Conservation (phyloP, 1,140 invertebrate species). For the Bursaphelenchus mucronatus region DNA sequence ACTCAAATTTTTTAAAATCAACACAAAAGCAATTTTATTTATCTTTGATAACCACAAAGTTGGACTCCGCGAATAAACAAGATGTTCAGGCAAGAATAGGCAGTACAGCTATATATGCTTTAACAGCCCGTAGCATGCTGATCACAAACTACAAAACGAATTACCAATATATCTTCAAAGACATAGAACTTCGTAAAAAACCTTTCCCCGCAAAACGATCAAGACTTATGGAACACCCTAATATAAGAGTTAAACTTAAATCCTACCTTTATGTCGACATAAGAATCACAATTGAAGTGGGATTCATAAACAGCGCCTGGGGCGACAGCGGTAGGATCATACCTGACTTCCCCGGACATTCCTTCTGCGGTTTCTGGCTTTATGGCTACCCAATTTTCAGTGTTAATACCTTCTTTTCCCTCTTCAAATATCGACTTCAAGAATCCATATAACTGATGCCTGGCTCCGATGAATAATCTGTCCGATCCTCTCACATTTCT, state of each 20-base stretch:
- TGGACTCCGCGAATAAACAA: too few species aligned
- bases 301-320: conserved; percentile 38
- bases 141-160: too few species aligned
- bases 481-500: conserved; percentile 49
- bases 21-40: too few species aligned
- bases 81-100: too few species aligned
- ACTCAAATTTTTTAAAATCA: too few species aligned
- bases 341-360: conserved; percentile 43
- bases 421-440: conserved; percentile 28
- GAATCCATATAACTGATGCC: conserved; percentile 44
- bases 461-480: conserved; percentile 50
- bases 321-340: conserved; percentile 38
- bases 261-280: conserved; percentile 40
- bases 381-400: conserved; percentile 31
- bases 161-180: too few species aligned
- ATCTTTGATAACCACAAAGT: too few species aligned
- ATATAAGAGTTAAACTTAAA: conserved; percentile 14
- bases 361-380: conserved; percentile 49
- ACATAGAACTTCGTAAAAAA: too few species aligned
- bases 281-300: conserved; percentile 39
- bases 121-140: too few species aligned
- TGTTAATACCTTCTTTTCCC: conserved; percentile 25
- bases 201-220: too few species aligned
- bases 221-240: too few species aligned
- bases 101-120: too few species aligned